Conservation (phyloP, 2,888 invertebrate genomes). For the Horisme vitalbata region DNA sequence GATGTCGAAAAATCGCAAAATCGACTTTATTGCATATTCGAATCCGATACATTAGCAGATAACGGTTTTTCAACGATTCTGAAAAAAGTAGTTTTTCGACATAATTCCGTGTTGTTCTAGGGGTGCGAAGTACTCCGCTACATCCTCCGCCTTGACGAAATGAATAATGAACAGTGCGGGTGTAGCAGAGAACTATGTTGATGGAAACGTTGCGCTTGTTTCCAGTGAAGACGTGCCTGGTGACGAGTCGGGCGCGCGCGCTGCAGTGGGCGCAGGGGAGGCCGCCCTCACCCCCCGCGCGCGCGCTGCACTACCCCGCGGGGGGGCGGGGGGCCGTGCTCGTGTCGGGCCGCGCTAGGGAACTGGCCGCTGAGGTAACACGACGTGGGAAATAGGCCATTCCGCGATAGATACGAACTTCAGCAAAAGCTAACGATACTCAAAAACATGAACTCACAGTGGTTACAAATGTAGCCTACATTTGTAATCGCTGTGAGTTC, state of each 20-base stretch:
- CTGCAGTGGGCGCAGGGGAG: slow-evolving; percentile 67
- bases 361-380: slow-evolving; percentile 87
- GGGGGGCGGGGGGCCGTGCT: slow-evolving; percentile 87
- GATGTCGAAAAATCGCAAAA: no score
- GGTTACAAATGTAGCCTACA: no score
- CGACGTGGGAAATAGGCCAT: not conserved
- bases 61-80: no score
- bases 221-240: slow-evolving; percentile 93
- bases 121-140: no score
- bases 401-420: not conserved
- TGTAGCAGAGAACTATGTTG: not conserved
- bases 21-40: no score
- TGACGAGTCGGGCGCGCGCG: slow-evolving; percentile 88
- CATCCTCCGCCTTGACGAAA: no score
- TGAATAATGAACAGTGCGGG: not conserved
- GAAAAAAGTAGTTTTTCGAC: no score
- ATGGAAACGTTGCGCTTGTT: slow-evolving; percentile 1
- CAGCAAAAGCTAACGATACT: not conserved
- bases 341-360: slow-evolving; percentile 86
- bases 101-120: no score
- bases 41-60: no score
- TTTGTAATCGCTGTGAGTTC: no score
- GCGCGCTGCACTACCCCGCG: slow-evolving; percentile 85
- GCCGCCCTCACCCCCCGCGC: slow-evolving; percentile 70
- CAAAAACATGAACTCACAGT: not conserved